Base-by-base conservation (phyloP, 2,888 invertebrate species). In the Malthinus seriepunctatus region DNA sequence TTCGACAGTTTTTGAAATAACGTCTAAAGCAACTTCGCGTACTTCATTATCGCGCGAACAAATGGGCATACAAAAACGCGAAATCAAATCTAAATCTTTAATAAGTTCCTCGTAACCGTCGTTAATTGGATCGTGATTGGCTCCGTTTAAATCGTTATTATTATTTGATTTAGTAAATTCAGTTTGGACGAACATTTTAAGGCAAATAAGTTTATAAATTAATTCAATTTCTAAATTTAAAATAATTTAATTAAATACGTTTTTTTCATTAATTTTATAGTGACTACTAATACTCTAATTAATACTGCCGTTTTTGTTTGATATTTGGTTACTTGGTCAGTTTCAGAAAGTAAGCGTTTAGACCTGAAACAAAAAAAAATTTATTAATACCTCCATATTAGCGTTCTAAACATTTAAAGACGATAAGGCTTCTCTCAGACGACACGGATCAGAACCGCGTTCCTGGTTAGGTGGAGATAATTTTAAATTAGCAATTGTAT, bases 31-130 rank as follows among this genome's bases (percentile, higher is more conserved):
- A 62, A 81, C 71, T 53, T 82, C 81, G 58, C 83, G 76, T 32
- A 80, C 80, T 51, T 80, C 73, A 64, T 80, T 80, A 71, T 82
- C 82, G 56, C 82, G 78, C 61, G 81, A 82, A 70, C 82, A 82
- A 60, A 82, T 76, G 59, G 82, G 82, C 71, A 81, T 78, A 70
- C 82, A 78, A 70, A 82, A 82, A 65, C 80, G 75, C 70, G 79
- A 80, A 63, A 82, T 80, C 63, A 81, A 70, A 67, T 82, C 81
- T 58, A 81, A 76, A 69, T 82, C 81, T 66, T 71, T 70, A 49
- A 73, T 67, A 14, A 75, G 63, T 55, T 70, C 69, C 52, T 73
- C 73, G 66, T 70, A 71, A 52, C 67, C 67, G 48, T 69, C 68
- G 39, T 56, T 56, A 47, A 62, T 62, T 44, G 61, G 42, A 33